Evolutionary conservation across 2,113 vertebrate genomes (phyloP), one percentile per base, ranked within the genome.

Genomic region (Leptocoma aspasia): DNA sequence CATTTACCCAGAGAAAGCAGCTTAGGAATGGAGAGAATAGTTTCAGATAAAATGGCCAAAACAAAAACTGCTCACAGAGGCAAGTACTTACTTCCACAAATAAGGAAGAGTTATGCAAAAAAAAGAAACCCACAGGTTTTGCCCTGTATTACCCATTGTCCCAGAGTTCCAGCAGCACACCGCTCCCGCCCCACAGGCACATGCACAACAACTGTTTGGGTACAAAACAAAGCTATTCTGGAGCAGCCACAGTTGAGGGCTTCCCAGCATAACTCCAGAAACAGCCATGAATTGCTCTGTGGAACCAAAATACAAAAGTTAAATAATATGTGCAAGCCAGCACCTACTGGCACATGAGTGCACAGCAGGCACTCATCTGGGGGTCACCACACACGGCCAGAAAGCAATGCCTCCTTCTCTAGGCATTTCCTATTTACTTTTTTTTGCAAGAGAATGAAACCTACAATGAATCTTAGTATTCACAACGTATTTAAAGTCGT

Each of bases 171-270:
- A 76, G 78, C n/a, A 82, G 73, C 42, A 60, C 56, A 49, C 6
- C 1, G 3, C 17, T 66, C 63, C 54, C 0, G 0, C 20, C n/a
- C 30, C 0, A 1, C 11, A 57, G 47, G 17, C 49, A 21, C 0
- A 3, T 7, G 5, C 33, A 60, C 1, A 1, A 13, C 33, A 44
- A 6, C 5, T 63, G 13, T 35, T 49, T 65, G 42, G 23, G 26
- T 54, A 76, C 6, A 15, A 78, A 70, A 61, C 76, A 70, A 85
- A 73, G 33, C 35, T 83, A 1, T 37, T 60, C 50, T 50, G 47
- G 15, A 56, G 39, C 35, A 86, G 11, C 3, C 11, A 54, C 21
- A 78, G 26, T 11, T 50, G 31, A 50, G n/a, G 50, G 10, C 41
- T 87, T 75, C 57, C 39, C 54, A 82, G 45, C 9, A 7, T 4